Evolutionary conservation across 2,113 vertebrate genomes (phyloP).

Genomic region (Otolemur garnettii): DNA sequence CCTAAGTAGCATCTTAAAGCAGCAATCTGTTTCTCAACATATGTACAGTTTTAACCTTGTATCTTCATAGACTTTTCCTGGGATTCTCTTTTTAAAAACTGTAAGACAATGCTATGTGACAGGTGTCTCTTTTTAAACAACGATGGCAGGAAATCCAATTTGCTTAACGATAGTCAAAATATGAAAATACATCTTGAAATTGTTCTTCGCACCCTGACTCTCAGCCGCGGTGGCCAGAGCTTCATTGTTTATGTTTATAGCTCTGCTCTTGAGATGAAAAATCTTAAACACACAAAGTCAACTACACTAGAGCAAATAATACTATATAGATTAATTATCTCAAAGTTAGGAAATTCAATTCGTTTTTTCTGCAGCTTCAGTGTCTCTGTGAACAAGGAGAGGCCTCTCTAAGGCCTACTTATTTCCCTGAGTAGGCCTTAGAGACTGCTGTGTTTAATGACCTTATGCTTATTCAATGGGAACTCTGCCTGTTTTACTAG

Average conservation of each 20-base stretch:
- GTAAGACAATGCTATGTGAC: neutral
- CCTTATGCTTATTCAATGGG: slow-evolving; percentile 52
- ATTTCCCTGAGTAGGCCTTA: slow-evolving; percentile 31
- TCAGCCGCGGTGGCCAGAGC: neutral
- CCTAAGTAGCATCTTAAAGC: slow-evolving; percentile 60
- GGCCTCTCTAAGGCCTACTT: too few relatives aligned
- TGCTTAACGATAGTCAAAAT: slow-evolving; percentile 37
- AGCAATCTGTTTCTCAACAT: slow-evolving; percentile 49
- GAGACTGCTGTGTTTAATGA: slow-evolving; percentile 40
- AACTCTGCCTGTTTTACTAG: slow-evolving; percentile 61
- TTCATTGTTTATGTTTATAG: slow-evolving; percentile 24
- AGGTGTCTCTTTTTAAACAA: slow-evolving; percentile 51
- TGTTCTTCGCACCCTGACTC: slow-evolving; percentile 45
- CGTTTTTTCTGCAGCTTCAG: slow-evolving; percentile 58
- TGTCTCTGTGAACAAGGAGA: slow-evolving; percentile 9
- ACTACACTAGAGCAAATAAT: neutral
- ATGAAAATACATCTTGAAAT: slow-evolving; percentile 46
- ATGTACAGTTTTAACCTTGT: slow-evolving; percentile 66
- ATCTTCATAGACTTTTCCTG: slow-evolving; percentile 56
- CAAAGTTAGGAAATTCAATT: slow-evolving; percentile 32
- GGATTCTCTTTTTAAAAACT: slow-evolving; percentile 53
- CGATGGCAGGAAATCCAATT: slow-evolving; percentile 32
- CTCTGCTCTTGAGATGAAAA: slow-evolving; percentile 65
- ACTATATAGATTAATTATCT: slow-evolving; percentile 20
- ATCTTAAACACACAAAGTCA: slow-evolving; percentile 29